Evolutionary conservation across 1,140 invertebrate species (phyloP).

Genomic region (Achatina immaculata): DNA sequence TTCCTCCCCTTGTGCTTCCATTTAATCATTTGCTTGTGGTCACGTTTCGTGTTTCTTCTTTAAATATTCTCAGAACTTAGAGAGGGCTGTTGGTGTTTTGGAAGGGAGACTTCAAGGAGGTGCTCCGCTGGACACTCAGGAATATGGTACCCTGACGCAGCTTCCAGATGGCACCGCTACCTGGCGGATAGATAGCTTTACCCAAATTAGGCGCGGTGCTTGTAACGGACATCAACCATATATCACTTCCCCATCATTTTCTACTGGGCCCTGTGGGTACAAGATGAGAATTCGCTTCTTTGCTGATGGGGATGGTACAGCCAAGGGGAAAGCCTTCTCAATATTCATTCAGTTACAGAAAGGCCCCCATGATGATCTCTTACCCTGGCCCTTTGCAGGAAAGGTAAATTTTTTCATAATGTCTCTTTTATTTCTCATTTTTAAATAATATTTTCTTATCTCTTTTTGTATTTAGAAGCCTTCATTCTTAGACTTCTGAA

Average conservation of each 20-base stretch:
- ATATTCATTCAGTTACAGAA: slow-evolving; percentile 65
- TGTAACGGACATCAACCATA: slow-evolving; percentile 49
- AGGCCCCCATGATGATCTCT: slow-evolving; percentile 60
- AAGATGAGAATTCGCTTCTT: slow-evolving; percentile 86
- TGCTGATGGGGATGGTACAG: slow-evolving; percentile 78
- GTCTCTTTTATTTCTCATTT: background rate
- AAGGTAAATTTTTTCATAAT: slow-evolving; percentile 50
- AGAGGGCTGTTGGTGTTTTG: background rate
- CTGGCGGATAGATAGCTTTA: slow-evolving; percentile 61
- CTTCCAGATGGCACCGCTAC: slow-evolving; percentile 36
- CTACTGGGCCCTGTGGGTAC: slow-evolving; percentile 73
- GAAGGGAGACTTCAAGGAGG: background rate
- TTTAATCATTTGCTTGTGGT: no score
- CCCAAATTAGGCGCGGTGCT: slow-evolving; percentile 54
- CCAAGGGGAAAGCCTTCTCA: slow-evolving; percentile 62
- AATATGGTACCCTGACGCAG: background rate
- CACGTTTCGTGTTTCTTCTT: no score
- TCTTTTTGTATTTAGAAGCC: background rate
- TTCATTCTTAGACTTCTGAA: background rate
- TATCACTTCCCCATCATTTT: slow-evolving; percentile 62
- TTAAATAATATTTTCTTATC: background rate
- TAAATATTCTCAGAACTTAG: background rate
- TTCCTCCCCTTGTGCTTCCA: no score
- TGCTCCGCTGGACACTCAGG: background rate
- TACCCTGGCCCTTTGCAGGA: slow-evolving; percentile 65